Conservation (phyloP, 2,888 invertebrate species). For the Plebejus argus region DNA sequence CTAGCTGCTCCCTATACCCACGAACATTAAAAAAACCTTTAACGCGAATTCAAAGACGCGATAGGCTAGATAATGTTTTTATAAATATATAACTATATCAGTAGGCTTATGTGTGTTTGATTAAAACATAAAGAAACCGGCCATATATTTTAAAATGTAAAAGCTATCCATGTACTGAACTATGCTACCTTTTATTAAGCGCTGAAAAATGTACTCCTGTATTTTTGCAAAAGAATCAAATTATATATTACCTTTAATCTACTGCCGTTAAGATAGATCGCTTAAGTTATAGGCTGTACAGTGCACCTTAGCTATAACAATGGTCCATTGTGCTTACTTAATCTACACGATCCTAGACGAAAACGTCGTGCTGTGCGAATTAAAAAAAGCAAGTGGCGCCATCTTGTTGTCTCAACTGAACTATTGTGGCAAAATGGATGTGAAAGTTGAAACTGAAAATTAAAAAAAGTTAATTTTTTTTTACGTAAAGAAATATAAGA, state of each 20-base stretch:
- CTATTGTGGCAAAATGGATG: background rate
- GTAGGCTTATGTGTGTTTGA: conserved; percentile 50
- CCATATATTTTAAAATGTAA: conserved; percentile 57
- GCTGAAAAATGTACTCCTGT: conserved; percentile 56
- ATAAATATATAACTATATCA: conserved; percentile 69
- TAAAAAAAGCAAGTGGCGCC: background rate
- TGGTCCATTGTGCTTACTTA: conserved; percentile 7
- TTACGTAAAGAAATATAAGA: no score
- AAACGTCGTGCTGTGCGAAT: background rate
- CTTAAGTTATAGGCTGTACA: conserved; percentile 32
- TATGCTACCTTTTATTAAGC: conserved; percentile 57
- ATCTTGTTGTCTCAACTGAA: background rate
- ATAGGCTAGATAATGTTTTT: conserved; percentile 50
- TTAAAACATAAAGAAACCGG: conserved; percentile 66
- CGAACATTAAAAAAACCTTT: conserved; percentile 38
- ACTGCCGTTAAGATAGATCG: conserved; percentile 43
- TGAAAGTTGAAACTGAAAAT: no score
- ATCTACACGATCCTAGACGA: background rate
- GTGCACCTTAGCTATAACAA: conserved; percentile 11
- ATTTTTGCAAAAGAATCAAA: conserved; percentile 66
- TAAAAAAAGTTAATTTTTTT: no score
- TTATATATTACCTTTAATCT: conserved; percentile 41
- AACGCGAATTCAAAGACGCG: conserved; percentile 42
- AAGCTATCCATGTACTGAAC: conserved; percentile 60
- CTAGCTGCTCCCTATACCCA: conserved; percentile 36